These are phyloP conservation scores for Phytoseiulus persimilis DNA, from an alignment of 2,888 invertebrate genomes.

Conservation along the genomic window DNA sequence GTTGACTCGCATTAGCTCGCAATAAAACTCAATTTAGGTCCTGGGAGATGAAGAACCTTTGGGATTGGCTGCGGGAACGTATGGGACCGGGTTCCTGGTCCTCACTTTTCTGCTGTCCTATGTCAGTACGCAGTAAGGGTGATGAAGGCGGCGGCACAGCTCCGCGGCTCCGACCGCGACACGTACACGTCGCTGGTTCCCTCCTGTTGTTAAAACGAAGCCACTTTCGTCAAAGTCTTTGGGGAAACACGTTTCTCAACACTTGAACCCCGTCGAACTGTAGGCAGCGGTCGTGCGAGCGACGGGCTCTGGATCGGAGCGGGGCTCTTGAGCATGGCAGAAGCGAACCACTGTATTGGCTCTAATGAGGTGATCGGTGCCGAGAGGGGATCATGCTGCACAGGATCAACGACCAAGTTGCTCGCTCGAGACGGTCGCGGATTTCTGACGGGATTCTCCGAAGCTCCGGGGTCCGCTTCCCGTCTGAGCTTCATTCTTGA, in stretches of 20 bases:
- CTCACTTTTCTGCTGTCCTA: no score
- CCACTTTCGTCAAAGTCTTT: slow-evolving; percentile 5
- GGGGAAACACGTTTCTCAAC: not conserved
- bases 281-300: not conserved
- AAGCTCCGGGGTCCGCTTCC: not conserved
- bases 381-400: not conserved
- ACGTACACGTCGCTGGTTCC: not conserved
- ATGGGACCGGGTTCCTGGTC: no score
- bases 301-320: no score
- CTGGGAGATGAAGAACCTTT: not conserved
- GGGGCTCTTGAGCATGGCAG: no score
- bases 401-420: not conserved
- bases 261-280: not conserved
- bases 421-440: not conserved
- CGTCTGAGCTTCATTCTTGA: no score
- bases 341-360: no score
- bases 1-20: not conserved
- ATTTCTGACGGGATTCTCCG: not conserved
- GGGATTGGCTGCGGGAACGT: not conserved
- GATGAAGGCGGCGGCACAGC: not conserved
- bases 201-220: not conserved
- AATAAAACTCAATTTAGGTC: not conserved
- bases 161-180: not conserved
- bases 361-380: not conserved
- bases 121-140: no score